Evolutionary conservation across 92 coral and sea anemone species (phyloP).

Genomic region (Nematostella vectensis): DNA sequence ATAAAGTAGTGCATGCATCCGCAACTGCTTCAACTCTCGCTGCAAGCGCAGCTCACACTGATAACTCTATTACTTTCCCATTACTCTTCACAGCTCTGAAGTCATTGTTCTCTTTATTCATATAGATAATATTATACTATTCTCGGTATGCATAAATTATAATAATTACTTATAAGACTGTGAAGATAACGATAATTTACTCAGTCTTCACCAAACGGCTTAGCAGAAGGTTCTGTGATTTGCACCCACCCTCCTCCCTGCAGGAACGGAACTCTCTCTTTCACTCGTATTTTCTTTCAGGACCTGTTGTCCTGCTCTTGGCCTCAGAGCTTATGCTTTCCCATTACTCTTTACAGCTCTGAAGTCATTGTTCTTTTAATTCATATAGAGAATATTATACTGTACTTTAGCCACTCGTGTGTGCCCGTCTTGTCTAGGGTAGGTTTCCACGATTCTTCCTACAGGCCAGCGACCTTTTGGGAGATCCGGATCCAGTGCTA

Average conservation of each 20-base stretch:
- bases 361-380: neutral
- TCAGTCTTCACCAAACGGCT: no score
- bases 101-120: neutral
- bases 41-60: neutral
- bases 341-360: neutral
- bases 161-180: no score
- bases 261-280: no score
- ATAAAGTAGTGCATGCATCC: constrained; percentile 17
- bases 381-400: constrained; percentile 6
- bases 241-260: no score
- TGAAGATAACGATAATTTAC: no score
- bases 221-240: no score
- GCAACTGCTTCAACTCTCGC: constrained; percentile 19
- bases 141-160: no score
- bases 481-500: constrained; percentile 12
- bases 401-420: constrained; percentile 46
- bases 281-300: no score
- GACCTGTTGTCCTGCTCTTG: no score
- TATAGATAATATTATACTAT: neutral
- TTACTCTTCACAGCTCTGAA: neutral
- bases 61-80: neutral
- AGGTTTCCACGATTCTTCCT: constrained; percentile 19
- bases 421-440: constrained; percentile 40
- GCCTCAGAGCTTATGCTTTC: constrained; percentile 9
- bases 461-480: constrained; percentile 36